Base-by-base conservation (phyloP, 1,140 invertebrate species). In the Andrena cerasifolii region DNA sequence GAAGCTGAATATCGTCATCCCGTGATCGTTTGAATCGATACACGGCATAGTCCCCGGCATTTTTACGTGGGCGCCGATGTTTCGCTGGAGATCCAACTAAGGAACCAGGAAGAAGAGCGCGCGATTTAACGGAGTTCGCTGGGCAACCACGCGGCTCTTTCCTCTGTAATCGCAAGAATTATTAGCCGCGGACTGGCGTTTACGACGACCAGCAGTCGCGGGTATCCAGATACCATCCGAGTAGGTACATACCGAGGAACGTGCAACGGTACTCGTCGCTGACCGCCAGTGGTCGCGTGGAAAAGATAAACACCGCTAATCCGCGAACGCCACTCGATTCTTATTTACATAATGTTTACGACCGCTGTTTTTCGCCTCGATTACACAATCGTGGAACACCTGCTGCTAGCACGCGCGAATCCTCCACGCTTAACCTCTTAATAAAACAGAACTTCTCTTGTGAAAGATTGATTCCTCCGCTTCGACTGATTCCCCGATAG, bases 261-360 rank as follows among this genome's bases (percentile, higher is more conserved):
- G 78, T 33, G 66, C 89, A 90, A 90, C 89, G 89, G 89, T 90
- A 89, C 87, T 72, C 49, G 49, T 28, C 49, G 80, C 79, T 91
- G 90, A 90, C 89, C 90, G 89, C 83, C 83, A 89, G 85, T 90
- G 85, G 89, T 89, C 88, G 89, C 79, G 65, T 80, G 83, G 66
- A 81, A 85, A 87, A 88, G 88, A 84, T 87, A 89, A 90, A 89
- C 86, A 89, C 78, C 83, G 70, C 70, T 78, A 74, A 80, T 82
- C 80, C 72, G 77, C 76, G 86, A 86, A 82, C 78, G 78, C 31
- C n/a, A 8, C n/a, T 67, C 78, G 58, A 45, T 71, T 59, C 54
- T 58, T 75, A 83, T 88, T 89, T 89, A 82, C 86, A 79, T 86
- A 85, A 89, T 79, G 58, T 77, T 79, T 24, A 24, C 66, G 24